These are phyloP conservation scores for Drosophila nannoptera DNA, from an alignment of 1,140 invertebrate genomes.

Conservation along the genomic window DNA sequence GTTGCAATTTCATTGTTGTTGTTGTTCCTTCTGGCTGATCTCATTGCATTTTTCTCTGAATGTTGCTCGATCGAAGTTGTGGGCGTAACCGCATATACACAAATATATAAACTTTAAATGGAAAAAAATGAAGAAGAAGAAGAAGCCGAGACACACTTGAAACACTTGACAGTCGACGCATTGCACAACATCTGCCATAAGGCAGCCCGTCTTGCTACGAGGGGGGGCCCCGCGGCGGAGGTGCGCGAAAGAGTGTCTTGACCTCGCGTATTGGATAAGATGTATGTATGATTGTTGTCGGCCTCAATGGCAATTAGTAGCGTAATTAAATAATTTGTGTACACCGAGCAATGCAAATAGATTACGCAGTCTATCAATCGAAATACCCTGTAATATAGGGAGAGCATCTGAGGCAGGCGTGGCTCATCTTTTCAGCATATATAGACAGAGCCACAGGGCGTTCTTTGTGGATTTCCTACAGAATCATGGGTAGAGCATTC, in stretches of 20 bases:
- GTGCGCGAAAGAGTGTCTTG: slow-evolving; percentile 44
- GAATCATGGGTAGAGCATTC: no score
- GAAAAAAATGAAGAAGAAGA: background rate
- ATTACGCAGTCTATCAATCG: slow-evolving; percentile 6
- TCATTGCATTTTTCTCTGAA: slow-evolving; percentile 63
- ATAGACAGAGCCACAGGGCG: no score
- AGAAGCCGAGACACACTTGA: slow-evolving; percentile 25
- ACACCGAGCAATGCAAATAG: slow-evolving; percentile 38
- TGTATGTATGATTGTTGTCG: slow-evolving; percentile 23
- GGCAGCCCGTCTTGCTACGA: background rate
- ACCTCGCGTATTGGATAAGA: slow-evolving; percentile 51
- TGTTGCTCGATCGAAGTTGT: slow-evolving; percentile 49
- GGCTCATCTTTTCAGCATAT: background rate
- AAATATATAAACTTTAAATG: slow-evolving; percentile 1
- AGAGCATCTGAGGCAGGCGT: no score
- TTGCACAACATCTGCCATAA: slow-evolving; percentile 46
- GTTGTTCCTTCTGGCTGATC: slow-evolving; percentile 55
- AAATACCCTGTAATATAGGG: background rate
- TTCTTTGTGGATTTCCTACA: no score
- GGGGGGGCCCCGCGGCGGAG: background rate
- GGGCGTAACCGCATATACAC: slow-evolving; percentile 27
- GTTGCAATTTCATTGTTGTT: slow-evolving; percentile 23
- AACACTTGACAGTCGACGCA: slow-evolving; percentile 39
- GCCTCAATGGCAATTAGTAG: slow-evolving; percentile 66
- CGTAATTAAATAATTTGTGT: slow-evolving; percentile 71